phyloP scores from a whole-genome alignment of 2,113 vertebrate genomes.

The Dicentrarchus labrax region DNA sequence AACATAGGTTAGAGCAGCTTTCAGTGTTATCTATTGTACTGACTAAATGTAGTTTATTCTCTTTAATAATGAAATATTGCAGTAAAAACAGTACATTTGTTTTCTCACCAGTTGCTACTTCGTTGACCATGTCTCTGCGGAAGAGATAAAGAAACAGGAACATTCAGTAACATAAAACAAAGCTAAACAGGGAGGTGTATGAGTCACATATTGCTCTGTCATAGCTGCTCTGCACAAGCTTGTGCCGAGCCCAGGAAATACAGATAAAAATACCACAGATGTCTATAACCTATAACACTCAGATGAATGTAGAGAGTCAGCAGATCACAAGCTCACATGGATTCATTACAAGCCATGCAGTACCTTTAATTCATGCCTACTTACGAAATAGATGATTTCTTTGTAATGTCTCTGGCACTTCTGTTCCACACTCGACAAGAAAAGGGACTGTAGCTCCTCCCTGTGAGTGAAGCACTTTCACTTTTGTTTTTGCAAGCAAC shows the following conservation, averaged over 20 bases:
- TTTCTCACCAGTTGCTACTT: neutral
- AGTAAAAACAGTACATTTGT: neutral
- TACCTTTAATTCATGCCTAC: neutral
- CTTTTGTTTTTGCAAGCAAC: neutral
- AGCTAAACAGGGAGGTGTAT: neutral
- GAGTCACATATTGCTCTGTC: neutral
- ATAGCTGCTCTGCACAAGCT: neutral
- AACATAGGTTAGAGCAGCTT: too few relatives aligned
- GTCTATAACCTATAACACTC: too few relatives aligned
- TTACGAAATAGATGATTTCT: neutral
- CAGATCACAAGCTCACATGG: neutral
- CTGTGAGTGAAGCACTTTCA: neutral
- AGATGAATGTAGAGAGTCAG: neutral
- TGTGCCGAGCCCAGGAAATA: too few relatives aligned
- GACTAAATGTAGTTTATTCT: too few relatives aligned
- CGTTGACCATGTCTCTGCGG: neutral
- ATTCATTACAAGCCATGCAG: too few relatives aligned
- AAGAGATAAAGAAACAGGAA: neutral
- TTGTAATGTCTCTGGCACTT: accelerated
- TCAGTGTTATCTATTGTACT: too few relatives aligned
- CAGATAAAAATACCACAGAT: neutral
- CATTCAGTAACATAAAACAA: neutral
- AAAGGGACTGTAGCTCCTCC: accelerated
- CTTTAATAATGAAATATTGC: too few relatives aligned
- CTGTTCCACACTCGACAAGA: neutral